These are phyloP conservation scores for Eueides isabella DNA, from an alignment of 1,140 invertebrate genomes.

Conservation along the genomic window DNA sequence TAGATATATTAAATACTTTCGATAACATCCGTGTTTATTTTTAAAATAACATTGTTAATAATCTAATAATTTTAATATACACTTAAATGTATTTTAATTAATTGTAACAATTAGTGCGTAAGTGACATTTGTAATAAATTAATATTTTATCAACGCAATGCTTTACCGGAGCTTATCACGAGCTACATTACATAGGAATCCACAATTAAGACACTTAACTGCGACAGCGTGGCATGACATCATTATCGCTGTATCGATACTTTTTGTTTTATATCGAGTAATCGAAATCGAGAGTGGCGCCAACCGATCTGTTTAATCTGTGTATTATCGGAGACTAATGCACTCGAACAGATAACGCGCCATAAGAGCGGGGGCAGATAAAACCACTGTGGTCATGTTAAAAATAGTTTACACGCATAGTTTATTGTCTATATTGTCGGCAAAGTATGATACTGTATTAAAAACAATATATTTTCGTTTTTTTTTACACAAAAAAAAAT, in stretches of 20 bases:
- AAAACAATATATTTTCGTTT: not conserved
- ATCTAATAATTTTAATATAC: not conserved
- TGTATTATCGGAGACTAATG: constrained; percentile 79
- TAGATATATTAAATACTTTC: not conserved
- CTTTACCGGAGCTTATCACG: constrained; percentile 22
- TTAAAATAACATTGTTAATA: not conserved
- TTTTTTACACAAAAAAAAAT: not conserved
- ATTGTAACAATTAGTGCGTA: constrained; percentile 7
- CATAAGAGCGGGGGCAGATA: constrained; percentile 79
- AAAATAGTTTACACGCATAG: constrained; percentile 80
- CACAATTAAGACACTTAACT: constrained; percentile 77
- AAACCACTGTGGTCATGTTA: constrained; percentile 79
- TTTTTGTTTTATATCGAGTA: constrained; percentile 76
- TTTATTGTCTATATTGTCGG: constrained; percentile 63
- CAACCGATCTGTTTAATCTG: constrained; percentile 76
- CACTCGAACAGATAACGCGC: constrained; percentile 72
- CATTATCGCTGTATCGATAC: constrained; percentile 76
- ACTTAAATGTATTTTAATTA: not conserved
- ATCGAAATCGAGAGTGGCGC: constrained; percentile 77
- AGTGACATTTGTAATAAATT: constrained; percentile 25
- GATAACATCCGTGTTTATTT: not conserved
- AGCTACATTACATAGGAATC: constrained; percentile 66
- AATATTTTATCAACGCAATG: constrained; percentile 37
- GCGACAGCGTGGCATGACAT: constrained; percentile 73
- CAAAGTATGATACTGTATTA: not conserved